Conservation (phyloP, 2,113 vertebrate species). For the Equus quagga region DNA sequence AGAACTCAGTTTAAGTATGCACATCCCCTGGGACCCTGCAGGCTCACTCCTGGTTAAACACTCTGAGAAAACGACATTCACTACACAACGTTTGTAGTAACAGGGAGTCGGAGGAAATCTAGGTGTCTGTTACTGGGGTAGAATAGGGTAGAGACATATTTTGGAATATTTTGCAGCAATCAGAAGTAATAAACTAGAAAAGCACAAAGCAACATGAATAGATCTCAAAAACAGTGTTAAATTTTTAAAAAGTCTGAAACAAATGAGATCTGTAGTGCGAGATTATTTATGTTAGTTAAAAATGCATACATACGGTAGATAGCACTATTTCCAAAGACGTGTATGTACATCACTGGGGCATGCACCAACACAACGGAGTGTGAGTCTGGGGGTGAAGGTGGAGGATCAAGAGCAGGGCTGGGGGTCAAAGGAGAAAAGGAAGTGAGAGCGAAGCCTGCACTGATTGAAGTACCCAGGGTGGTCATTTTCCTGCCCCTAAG, state of each 20-base stretch:
- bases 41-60: neutral
- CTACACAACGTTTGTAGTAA: no score
- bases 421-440: neutral
- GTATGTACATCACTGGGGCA: rapidly evolving
- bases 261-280: neutral
- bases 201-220: neutral
- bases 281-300: neutral
- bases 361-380: no score
- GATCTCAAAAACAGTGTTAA: neutral
- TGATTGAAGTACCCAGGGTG: neutral
- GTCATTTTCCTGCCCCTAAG: neutral
- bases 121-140: neutral
- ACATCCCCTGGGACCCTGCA: neutral
- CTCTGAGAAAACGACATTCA: neutral
- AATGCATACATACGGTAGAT: neutral
- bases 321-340: neutral
- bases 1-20: neutral
- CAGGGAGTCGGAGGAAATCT: neutral
- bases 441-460: neutral
- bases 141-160: neutral
- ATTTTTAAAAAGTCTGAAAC: neutral
- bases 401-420: neutral
- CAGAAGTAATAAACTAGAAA: neutral
- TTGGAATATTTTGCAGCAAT: neutral
- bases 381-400: neutral